phyloP scores from a whole-genome alignment of 2,113 vertebrate genomes.

The Gnathochromis pfefferi region DNA sequence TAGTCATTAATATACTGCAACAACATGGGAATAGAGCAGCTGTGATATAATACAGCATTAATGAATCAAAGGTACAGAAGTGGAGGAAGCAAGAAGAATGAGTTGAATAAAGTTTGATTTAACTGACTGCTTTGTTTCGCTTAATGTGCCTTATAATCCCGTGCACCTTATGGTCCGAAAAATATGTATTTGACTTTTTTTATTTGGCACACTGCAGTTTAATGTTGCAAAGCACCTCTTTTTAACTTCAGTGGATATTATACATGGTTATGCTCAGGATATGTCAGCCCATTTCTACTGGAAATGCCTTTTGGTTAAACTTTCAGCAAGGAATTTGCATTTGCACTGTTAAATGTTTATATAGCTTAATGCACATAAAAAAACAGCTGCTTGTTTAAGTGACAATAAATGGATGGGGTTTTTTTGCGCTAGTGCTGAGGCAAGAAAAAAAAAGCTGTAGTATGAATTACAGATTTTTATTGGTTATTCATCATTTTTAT shows the following conservation, averaged over 20 bases:
- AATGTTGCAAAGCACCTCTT: not conserved
- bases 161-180: rapidly evolving
- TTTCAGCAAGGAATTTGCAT: not conserved
- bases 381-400: not conserved
- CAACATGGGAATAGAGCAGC: rapidly evolving
- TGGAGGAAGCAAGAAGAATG: not conserved
- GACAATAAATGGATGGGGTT: not conserved
- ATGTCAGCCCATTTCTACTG: not conserved
- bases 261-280: not conserved
- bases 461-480: not conserved
- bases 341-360: not conserved
- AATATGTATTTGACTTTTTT: rapidly evolving
- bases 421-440: not conserved
- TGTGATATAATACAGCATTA: rapidly evolving
- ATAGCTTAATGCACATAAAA: not conserved
- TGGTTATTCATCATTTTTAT: not conserved
- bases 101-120: not conserved
- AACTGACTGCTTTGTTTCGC: rapidly evolving
- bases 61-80: not conserved
- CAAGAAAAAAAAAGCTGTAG: not conserved
- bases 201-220: not conserved
- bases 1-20: rapidly evolving
- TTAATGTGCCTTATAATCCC: rapidly evolving
- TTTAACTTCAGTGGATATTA: not conserved
- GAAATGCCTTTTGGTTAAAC: not conserved